Evolutionary conservation across 2,888 invertebrate species (phyloP), one percentile per base, ranked within the genome.

Genomic region (Lycocerus yunnanus): DNA sequence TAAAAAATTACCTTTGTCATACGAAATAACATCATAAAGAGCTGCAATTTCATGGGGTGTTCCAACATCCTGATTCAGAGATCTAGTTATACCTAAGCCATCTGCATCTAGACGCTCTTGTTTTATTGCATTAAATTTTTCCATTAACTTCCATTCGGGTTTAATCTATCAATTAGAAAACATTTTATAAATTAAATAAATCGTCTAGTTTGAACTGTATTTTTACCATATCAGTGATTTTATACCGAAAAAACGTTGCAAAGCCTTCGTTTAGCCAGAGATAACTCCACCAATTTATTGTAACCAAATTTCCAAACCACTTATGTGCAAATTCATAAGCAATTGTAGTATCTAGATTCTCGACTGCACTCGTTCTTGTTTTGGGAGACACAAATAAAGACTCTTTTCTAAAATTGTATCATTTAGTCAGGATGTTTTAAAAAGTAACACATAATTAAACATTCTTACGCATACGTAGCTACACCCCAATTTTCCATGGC

Each of bases 271-370:
- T 88, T 4, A 88, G 78, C 88, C 88, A 89, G 1, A 86, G 76
- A 72, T 85, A 84, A 2, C 82, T 78, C 88, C 88, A 88, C 87
- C 87, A 87, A 61, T 78, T 60, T 3, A 86, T 84, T 20, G 83
- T 84, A 15, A 87, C 86, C 5, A 86, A 77, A 80, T 88, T 86
- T 8, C 89, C 88, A 74, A 89, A 88, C 88, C 89, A 89, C 77
- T 89, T 90, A 80, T 91, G 90, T 1, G 89, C 88, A 15, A 91
- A 84, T 81, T 91, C 91, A 79, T 90, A 90, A 15, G 90, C 87
- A 9, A 83, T 78, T 10, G 80, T 79, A 0, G 83, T 80, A 14
- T 83, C 79, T 3, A 78, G 79, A 14, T 84, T 82, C 71, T 81
- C 63, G 80, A 80, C 15, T 77, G 72, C 1, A n/a, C 70, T 65